phyloP scores from a whole-genome alignment of 2,113 vertebrate species.

The Pipa parva region DNA sequence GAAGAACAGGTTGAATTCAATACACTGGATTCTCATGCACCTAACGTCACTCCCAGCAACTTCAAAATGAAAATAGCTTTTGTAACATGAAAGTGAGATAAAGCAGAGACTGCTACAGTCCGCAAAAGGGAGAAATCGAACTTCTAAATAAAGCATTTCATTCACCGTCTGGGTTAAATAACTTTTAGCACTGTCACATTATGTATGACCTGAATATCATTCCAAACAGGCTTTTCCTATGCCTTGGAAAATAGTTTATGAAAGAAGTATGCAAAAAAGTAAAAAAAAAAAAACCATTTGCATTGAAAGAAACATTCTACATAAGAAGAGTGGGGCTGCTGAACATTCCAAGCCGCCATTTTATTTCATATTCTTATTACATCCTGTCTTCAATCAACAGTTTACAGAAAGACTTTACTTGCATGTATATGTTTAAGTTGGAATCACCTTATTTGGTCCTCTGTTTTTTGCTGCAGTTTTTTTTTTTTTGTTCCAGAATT shows the following conservation, averaged over 20 bases:
- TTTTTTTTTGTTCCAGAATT: no score
- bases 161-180: background rate
- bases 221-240: slow-evolving; percentile 5
- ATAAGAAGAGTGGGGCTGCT: background rate
- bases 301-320: background rate
- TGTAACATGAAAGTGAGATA: background rate
- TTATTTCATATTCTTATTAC: background rate
- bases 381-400: background rate
- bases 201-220: slow-evolving; percentile 13
- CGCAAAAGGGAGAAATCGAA: background rate
- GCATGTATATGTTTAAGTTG: background rate
- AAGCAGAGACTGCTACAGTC: background rate
- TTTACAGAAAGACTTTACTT: background rate
- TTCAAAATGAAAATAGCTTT: background rate
- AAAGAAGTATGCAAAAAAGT: background rate
- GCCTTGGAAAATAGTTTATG: slow-evolving; percentile 1
- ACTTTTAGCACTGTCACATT: background rate
- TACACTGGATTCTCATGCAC: background rate
- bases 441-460: background rate
- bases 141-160: slow-evolving; percentile 22
- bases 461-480: background rate
- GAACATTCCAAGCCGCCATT: background rate
- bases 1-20: background rate
- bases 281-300: no score
- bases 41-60: background rate